Percentiles rank a stretch among this genome's conserved stretches.
These are phyloP conservation scores for Nestor notabilis DNA, from an alignment of 2,113 vertebrate genomes.

Conservation along the genomic window DNA sequence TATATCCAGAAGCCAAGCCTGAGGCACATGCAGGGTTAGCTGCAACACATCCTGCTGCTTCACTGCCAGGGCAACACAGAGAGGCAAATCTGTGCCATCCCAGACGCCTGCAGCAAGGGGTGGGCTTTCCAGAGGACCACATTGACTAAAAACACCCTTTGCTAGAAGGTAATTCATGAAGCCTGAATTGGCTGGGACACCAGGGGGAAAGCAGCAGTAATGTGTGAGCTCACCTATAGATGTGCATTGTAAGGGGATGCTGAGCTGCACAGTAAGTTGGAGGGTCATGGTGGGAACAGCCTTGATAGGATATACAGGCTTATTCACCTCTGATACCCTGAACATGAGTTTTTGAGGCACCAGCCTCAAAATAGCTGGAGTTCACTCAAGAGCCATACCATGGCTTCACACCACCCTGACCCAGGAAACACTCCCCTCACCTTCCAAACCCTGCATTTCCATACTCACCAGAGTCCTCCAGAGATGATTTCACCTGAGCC, in stretches of 20 bases:
- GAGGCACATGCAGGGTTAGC: neutral
- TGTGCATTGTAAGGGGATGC: neutral
- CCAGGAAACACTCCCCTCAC: fast-evolving
- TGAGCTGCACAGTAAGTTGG: fast-evolving
- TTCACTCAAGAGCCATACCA: fast-evolving
- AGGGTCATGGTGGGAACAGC: neutral
- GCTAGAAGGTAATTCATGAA: neutral
- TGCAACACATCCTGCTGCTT: no score
- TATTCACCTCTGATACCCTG: neutral
- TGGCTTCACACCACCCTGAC: fast-evolving
- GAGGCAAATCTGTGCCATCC: neutral
- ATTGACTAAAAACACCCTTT: fast-evolving
- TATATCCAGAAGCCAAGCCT: neutral
- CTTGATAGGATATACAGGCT: neutral
- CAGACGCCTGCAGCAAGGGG: neutral
- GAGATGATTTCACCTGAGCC: slow-evolving; percentile 88
- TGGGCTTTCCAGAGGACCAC: neutral
- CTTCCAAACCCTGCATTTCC: neutral
- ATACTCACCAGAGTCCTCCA: no score
- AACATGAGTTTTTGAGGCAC: fast-evolving
- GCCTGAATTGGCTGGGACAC: neutral
- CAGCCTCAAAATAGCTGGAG: neutral
- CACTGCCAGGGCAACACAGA: neutral
- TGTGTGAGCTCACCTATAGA: fast-evolving
- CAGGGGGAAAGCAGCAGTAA: neutral